Base-by-base conservation (phyloP, 2,888 invertebrate genomes). In the Xanthia togata region DNA sequence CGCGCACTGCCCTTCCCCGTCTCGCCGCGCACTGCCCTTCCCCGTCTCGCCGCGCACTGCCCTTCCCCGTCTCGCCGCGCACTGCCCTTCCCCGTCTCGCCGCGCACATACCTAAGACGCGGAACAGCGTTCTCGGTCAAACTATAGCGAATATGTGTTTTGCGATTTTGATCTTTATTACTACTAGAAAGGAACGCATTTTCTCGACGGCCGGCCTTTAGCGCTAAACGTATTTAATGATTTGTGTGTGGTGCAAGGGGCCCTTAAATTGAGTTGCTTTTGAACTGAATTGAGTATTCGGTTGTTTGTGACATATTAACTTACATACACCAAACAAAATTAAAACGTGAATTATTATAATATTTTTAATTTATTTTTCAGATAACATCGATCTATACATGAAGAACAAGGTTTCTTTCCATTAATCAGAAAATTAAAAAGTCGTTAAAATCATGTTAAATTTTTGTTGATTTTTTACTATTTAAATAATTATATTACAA, bases 311-410 rank as follows among this genome's bases (percentile, higher is more conserved):
- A 71, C 23, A 20, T 70, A 23, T 26, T 65, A 55, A 53, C 59
- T 26, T n/a, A 57, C 14, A 12, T 8, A 11, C n/a, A 81, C 4
- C 0, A n/a, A 72, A 11, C 2, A n/a, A 35, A 53, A 50, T 35
- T 23, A 55, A 47, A 73, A 50, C 62, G 2, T n/a, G 8, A 26
- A 20, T 41, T 20, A 53, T 31, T 67, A 50, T 6, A 53, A 59
- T 23, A 14, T 20, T 38, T 44, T 2, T 20, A 3, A 38, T 64
- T 81, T 59, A 57, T 68, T 70, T 82, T 82, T 75, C 82, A 82
- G 82, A 31, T 75, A 82, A 84, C 84, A 59, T 84, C 84, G 82
- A 82, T n/a, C 59, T 71, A 0, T 80, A 64, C 44, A 82, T 82
- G 81, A 82, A 84, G 70, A 75, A 82, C 1, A 82, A 82, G 23